Evolutionary conservation across 2,113 vertebrate genomes (phyloP).

Genomic region (Phylloscopus whistleri): DNA sequence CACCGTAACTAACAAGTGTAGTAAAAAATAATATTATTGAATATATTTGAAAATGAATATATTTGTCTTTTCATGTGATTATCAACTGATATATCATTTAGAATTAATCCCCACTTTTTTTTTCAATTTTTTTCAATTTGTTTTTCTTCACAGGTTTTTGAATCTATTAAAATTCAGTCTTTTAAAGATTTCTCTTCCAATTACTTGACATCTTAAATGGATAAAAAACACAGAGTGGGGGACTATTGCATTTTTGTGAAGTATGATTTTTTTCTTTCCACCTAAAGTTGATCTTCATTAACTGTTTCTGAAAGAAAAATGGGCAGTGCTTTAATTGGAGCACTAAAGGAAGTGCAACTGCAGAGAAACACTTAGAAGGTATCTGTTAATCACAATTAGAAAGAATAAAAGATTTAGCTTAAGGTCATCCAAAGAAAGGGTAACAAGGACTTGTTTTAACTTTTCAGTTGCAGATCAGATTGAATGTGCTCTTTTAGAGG

Average conservation of each 20-base stretch:
- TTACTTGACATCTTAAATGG: neutral
- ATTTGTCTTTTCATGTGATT: neutral
- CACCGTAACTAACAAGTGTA: neutral
- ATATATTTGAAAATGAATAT: neutral
- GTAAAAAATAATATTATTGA: neutral
- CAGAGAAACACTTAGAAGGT: neutral
- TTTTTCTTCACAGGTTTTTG: neutral
- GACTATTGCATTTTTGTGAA: neutral
- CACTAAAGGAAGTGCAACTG: neutral
- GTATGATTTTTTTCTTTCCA: neutral
- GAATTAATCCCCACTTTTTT: neutral
- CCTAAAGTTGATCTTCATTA: conserved; percentile 6
- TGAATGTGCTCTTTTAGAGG: neutral
- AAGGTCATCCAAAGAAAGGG: neutral
- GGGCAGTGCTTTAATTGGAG: neutral
- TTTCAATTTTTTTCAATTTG: neutral
- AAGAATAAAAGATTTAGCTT: neutral
- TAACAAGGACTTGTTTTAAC: neutral
- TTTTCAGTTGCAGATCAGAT: neutral
- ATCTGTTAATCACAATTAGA: conserved; percentile 1
- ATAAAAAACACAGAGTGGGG: neutral
- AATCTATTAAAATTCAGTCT: neutral
- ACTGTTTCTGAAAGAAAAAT: neutral
- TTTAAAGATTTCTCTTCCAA: neutral
- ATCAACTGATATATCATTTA: neutral